Percentiles rank a stretch among this genome's conserved stretches.
Conservation (phyloP, 2,113 vertebrate genomes). For the Mionectes macconnelli region DNA sequence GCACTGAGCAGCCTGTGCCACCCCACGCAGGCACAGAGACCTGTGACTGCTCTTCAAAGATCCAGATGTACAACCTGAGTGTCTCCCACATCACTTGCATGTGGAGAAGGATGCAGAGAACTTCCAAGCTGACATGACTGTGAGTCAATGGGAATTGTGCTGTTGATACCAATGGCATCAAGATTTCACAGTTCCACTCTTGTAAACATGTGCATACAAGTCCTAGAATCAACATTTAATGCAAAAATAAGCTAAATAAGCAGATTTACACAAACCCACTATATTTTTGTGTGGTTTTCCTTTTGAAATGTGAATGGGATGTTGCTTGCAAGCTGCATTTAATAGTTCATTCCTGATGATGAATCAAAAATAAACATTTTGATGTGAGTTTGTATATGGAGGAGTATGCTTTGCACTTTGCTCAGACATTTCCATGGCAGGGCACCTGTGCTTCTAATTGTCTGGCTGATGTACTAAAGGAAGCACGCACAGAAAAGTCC, state of each 20-base stretch:
- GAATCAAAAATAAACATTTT: background rate
- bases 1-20: background rate
- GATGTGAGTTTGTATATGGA: background rate
- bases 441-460: background rate
- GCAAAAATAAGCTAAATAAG: background rate
- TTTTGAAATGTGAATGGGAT: background rate
- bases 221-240: background rate
- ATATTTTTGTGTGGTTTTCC: background rate
- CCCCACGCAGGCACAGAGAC: rapidly evolving
- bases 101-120: background rate
- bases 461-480: background rate
- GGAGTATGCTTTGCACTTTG: background rate
- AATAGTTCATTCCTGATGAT: background rate
- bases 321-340: background rate
- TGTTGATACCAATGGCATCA: background rate
- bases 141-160: background rate
- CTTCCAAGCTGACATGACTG: background rate
- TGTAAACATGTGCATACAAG: background rate
- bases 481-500: background rate
- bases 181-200: background rate
- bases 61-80: background rate
- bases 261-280: background rate
- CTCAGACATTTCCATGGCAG: background rate
- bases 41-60: background rate
- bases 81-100: background rate